Evolutionary conservation across 2,113 vertebrate genomes (phyloP).

Genomic region (Marcusenius ussheri): DNA sequence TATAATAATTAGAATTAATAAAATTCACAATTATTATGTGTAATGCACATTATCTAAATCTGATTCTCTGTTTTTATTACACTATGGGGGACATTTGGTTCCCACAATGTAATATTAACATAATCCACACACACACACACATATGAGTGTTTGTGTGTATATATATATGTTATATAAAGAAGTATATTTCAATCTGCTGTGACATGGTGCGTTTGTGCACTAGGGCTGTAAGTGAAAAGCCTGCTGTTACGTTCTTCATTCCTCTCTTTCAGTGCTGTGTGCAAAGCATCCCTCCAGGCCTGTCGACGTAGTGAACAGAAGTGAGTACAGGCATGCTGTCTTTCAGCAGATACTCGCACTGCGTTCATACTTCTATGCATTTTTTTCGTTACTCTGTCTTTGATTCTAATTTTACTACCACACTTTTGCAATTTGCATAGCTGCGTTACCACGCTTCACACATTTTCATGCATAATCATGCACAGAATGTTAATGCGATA

Average conservation of each 20-base stretch:
- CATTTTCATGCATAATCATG: neutral
- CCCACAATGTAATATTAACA: no score
- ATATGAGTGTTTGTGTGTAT: no score
- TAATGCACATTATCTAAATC: neutral
- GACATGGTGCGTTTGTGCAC: neutral
- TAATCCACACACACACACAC: no score
- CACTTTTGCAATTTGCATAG: neutral
- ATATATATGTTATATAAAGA: neutral
- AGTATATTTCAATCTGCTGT: neutral
- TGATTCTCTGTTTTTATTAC: neutral
- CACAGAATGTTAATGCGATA: neutral
- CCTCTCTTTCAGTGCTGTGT: slow-evolving; percentile 8
- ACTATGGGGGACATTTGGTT: no score
- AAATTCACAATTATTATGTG: neutral
- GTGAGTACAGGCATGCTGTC: neutral
- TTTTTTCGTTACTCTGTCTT: neutral
- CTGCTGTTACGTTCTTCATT: neutral
- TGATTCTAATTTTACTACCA: neutral
- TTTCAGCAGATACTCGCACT: no score
- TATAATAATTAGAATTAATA: neutral
- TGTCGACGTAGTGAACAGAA: neutral
- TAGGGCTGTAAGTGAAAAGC: neutral
- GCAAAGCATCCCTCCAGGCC: neutral
- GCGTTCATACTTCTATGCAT: neutral
- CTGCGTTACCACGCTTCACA: neutral